phyloP scores from a whole-genome alignment of 2,888 invertebrate genomes.

The Coelinius sp. region DNA sequence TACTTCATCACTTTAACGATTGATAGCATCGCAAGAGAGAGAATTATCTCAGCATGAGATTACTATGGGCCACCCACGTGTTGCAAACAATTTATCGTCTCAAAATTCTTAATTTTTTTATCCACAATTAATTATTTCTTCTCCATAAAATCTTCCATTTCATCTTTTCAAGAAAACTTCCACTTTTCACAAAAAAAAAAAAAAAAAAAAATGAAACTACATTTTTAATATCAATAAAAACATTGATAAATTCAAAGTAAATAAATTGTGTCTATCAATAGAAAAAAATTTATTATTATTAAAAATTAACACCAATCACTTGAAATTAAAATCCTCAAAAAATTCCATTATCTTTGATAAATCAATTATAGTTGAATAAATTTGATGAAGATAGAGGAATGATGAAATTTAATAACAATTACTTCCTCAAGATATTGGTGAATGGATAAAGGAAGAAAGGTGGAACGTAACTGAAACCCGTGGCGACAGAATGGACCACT shows the following conservation, averaged over 20 bases:
- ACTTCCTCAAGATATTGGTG: neutral
- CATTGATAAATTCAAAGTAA: neutral
- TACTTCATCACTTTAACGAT: slow-evolving; percentile 30
- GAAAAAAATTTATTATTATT: no score
- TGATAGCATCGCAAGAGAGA: slow-evolving; percentile 31
- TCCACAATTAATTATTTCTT: neutral
- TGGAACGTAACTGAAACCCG: slow-evolving; percentile 38
- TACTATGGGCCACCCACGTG: neutral
- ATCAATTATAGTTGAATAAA: no score
- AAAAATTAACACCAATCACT: neutral
- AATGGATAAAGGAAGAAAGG: slow-evolving; percentile 38
- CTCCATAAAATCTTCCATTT: no score
- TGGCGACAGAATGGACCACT: slow-evolving; percentile 26
- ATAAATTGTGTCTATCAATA: no score
- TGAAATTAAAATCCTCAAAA: neutral
- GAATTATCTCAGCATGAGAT: neutral
- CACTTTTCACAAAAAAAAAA: no score
- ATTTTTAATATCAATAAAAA: neutral
- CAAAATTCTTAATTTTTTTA: neutral
- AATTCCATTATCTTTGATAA: neutral
- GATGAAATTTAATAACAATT: neutral
- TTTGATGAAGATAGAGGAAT: neutral
- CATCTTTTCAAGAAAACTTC: no score
- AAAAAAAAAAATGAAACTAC: neutral
- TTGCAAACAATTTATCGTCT: neutral